Evolutionary conservation across 2,888 invertebrate species (phyloP), one percentile per base, ranked within the genome.

Genomic region (Cecidostiba fungosa): DNA sequence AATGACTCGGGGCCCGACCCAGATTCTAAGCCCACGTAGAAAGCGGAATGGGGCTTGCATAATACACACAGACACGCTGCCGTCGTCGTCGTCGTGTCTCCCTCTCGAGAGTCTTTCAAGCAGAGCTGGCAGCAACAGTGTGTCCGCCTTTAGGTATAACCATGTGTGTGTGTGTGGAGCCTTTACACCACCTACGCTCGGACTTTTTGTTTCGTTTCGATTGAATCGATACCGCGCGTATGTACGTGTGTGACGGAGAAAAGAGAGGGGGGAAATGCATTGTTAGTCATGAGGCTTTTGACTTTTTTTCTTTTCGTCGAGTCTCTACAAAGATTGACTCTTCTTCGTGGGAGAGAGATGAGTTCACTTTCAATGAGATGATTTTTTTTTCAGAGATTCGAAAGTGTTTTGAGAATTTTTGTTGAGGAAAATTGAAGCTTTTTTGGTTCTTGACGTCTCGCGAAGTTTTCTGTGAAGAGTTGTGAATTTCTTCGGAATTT

Each of bases 21-120:
- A 92, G 92, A 92, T 92, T 93, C 91, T 91, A 91, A 92, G 89
- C 90, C 90, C 89, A 91, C 90, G 91, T 92, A 91, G 92, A 92
- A 92, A 92, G 92, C 91, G 91, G 91, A 90, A 90, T 90, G 88
- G 82, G 79, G 89, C 91, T 92, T 92, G 92, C 91, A 91, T 92
- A 92, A 92, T 90, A 73, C 72, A 23, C 66, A 59, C 74, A 43
- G 47, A 39, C 89, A 87, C 87, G 39, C 12, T 62, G 50, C 50
- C 4, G 50, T 0, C 19, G 54, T 8, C n/a, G 54, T n/a, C 19
- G 19, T 59, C 54, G 54, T 59, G 66, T 29, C 43, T 14, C 72
- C 23, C 70, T 69, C 62, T 66, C 77, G 36, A 70, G 29, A 19
- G 54, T 54, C 54, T 59, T 59, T 59, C 54, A 59, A 59, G 54